Evolutionary conservation across 2,888 invertebrate genomes (phyloP).

Genomic region (Acanthococcus lagerstroemiae): DNA sequence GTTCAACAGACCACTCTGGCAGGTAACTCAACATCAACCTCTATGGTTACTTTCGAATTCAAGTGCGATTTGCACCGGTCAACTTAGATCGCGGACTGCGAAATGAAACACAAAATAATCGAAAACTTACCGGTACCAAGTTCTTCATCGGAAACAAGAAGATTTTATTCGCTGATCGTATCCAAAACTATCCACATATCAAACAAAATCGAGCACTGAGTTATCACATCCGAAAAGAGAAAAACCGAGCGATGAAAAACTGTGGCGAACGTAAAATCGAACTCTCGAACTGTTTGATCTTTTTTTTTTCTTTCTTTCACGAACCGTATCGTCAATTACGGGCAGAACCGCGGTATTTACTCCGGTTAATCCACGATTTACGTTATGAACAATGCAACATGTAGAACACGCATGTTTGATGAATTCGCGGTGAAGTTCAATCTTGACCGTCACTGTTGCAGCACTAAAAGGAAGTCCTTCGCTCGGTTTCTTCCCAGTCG

Average conservation of each 20-base stretch:
- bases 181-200: neutral
- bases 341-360: neutral
- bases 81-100: too few species aligned
- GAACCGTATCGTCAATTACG: neutral
- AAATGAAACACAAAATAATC: too few species aligned
- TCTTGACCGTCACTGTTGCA: constrained; percentile 27
- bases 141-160: neutral
- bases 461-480: constrained; percentile 26
- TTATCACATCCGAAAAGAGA: neutral
- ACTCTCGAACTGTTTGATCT: neutral
- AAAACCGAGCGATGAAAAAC: neutral
- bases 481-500: constrained; percentile 26
- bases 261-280: neutral
- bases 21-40: too few species aligned
- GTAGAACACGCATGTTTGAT: constrained; percentile 19
- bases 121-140: neutral
- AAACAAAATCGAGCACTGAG: neutral
- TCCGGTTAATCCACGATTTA: neutral
- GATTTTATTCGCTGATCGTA: neutral
- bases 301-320: too few species aligned
- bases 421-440: neutral
- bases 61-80: too few species aligned
- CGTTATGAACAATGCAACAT: constrained; percentile 16
- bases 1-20: too few species aligned
- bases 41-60: too few species aligned